These are phyloP conservation scores for Meda fulgida DNA, from an alignment of 2,797 vertebrate species.

Conservation along the genomic window DNA sequence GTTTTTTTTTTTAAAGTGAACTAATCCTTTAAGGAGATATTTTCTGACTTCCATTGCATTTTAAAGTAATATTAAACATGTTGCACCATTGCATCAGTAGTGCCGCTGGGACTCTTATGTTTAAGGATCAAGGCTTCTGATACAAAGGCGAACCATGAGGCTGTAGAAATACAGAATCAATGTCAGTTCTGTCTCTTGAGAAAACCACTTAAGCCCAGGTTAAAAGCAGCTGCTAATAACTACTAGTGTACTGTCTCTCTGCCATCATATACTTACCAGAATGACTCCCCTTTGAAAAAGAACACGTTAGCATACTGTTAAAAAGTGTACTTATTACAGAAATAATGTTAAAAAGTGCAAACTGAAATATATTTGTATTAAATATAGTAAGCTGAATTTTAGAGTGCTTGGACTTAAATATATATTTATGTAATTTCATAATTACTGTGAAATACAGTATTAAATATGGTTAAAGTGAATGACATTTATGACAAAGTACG, in stretches of 20 bases:
- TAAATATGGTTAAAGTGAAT: background rate
- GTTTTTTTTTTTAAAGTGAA: too few relatives aligned
- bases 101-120: background rate
- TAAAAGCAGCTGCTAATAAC: constrained; percentile 25
- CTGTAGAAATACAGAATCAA: background rate
- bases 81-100: background rate
- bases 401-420: background rate
- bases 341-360: too few relatives aligned
- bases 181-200: background rate
- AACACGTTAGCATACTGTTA: background rate
- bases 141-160: background rate
- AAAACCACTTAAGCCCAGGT: background rate
- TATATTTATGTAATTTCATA: background rate
- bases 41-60: background rate
- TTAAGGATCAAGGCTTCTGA: constrained; percentile 8
- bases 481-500: background rate
- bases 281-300: background rate
- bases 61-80: background rate
- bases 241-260: background rate
- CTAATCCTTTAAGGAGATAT: background rate
- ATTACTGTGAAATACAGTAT: background rate
- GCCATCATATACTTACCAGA: background rate
- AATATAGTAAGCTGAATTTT: background rate
- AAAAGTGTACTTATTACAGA: background rate
- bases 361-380: background rate